Percentiles rank a stretch among this genome's conserved stretches.
These are phyloP conservation scores for Troides helena DNA, from an alignment of 2,888 invertebrate genomes.

Conservation along the genomic window DNA sequence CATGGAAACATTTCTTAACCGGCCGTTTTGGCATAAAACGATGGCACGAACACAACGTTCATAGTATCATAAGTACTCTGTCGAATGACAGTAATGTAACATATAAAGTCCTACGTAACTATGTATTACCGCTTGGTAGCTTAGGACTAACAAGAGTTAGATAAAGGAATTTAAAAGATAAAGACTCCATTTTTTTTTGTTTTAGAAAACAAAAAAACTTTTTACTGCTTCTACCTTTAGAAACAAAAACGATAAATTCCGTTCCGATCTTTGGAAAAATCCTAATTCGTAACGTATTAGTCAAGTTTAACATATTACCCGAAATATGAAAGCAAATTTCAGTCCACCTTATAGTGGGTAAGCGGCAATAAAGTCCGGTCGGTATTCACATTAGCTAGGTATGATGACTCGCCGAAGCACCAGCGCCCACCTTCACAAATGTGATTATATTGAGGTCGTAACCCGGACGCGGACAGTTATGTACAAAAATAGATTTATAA, in stretches of 20 bases:
- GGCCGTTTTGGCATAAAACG: neutral
- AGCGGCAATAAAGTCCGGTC: slow-evolving; percentile 1
- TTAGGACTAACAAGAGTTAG: too few species aligned
- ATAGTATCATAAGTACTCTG: neutral
- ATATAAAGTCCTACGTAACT: neutral
- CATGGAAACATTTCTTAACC: neutral
- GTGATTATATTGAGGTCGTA: slow-evolving; percentile 14
- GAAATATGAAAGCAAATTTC: neutral
- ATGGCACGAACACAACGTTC: neutral
- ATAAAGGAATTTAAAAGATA: too few species aligned
- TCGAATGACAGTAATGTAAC: neutral
- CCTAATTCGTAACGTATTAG: neutral
- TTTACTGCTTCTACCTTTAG: too few species aligned
- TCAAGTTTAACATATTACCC: neutral
- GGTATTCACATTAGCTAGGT: slow-evolving; percentile 16
- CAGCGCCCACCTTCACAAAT: slow-evolving; percentile 6
- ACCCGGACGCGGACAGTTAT: neutral
- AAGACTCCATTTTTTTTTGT: too few species aligned
- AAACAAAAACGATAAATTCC: too few species aligned
- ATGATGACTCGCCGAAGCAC: slow-evolving; percentile 12
- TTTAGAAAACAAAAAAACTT: too few species aligned
- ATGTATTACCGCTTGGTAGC: neutral
- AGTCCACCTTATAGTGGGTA: neutral
- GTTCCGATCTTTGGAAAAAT: neutral
- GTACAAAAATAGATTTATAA: neutral